Conservation (phyloP, 2,888 invertebrate species). For the Sminthurides aquaticus region DNA sequence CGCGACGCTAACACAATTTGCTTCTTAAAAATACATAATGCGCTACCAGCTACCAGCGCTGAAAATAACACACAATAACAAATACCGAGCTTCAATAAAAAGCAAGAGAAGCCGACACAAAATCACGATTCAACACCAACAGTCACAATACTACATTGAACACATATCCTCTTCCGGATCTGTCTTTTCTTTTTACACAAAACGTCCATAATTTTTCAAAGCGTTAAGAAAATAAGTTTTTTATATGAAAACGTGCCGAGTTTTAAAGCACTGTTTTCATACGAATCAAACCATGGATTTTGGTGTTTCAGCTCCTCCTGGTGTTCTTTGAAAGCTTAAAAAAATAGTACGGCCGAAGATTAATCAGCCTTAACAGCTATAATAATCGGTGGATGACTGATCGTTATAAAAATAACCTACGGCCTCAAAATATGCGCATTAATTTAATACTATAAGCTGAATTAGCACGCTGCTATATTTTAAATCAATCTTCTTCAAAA, state of each 20-base stretch:
- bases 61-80: too few species aligned
- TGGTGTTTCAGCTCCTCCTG: neutral
- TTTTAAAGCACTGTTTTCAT: neutral
- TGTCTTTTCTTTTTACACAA: neutral
- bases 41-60: too few species aligned
- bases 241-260: neutral
- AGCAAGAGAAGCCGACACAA: constrained; percentile 5
- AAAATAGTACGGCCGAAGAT: neutral
- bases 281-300: neutral
- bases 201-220: neutral
- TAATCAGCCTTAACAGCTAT: neutral
- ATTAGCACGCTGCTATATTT: neutral
- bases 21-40: too few species aligned
- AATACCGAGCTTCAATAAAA: too few species aligned
- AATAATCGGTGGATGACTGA: neutral
- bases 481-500: neutral
- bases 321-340: neutral
- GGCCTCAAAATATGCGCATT: constrained; percentile 1
- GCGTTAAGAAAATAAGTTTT: neutral
- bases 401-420: neutral
- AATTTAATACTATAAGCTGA: neutral
- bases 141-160: too few species aligned
- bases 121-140: constrained; percentile 1
- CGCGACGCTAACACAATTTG: too few species aligned
- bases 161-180: neutral